A percentile compares a stretch with the other conserved stretches of the same genome.
phyloP scores from a whole-genome alignment of 1,140 invertebrate species.

The Leptinotarsa undecemlineata region DNA sequence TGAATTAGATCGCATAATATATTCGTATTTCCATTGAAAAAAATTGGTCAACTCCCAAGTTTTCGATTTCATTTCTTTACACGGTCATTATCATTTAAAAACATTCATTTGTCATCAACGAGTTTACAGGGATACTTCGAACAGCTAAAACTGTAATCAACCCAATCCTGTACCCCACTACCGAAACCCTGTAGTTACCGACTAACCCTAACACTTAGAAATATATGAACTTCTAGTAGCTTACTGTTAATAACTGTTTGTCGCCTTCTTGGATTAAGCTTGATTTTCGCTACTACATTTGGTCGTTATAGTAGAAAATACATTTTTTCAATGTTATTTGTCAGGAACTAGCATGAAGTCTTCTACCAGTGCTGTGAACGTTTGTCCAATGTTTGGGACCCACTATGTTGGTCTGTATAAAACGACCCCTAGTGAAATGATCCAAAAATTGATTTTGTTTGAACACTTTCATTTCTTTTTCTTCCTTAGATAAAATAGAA shows the following conservation, averaged over 20 bases:
- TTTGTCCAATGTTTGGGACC: slow-evolving; percentile 48
- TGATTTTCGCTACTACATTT: background rate
- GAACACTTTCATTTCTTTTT: background rate
- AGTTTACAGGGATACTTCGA: no score
- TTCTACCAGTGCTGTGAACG: slow-evolving; percentile 51
- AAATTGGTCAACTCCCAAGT: no score
- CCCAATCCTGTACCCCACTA: no score
- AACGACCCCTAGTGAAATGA: slow-evolving; percentile 19
- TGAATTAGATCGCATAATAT: no score
- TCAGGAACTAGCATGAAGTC: slow-evolving; percentile 53
- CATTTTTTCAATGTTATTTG: slow-evolving; percentile 43
- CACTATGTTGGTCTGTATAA: slow-evolving; percentile 52
- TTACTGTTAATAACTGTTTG: slow-evolving; percentile 5
- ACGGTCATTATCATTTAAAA: no score
- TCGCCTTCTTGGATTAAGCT: background rate
- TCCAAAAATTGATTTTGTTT: slow-evolving; percentile 21
- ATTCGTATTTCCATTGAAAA: no score
- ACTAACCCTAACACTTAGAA: background rate
- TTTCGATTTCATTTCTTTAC: no score
- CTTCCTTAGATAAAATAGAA: background rate
- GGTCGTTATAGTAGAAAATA: background rate
- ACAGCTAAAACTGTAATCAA: no score
- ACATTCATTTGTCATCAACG: no score
- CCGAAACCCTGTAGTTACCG: background rate
- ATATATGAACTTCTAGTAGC: background rate